Conservation (phyloP, 2,888 invertebrate species). For the Lysandra coridon region DNA sequence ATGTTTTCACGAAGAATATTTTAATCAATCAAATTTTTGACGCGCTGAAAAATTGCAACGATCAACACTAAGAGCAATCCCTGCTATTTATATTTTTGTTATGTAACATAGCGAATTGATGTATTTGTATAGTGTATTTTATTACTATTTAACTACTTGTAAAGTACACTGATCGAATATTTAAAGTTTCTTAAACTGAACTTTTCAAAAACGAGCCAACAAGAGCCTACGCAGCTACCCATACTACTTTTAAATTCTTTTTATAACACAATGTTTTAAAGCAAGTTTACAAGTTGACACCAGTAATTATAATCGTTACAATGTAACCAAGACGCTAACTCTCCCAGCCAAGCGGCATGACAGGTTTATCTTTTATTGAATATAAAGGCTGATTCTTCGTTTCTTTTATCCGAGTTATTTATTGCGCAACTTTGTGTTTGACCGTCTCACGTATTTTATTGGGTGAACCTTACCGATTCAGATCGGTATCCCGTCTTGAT, state of each 20-base stretch:
- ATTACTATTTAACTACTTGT: neutral
- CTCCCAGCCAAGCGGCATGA: constrained; percentile 48
- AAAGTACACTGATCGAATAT: too few species aligned
- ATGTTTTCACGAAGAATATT: neutral
- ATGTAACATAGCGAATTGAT: neutral
- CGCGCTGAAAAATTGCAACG: constrained; percentile 3
- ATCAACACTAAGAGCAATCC: neutral
- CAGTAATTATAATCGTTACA: neutral
- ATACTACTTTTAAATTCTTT: too few species aligned
- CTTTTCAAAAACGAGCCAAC: too few species aligned
- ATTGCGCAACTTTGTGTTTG: constrained; percentile 79
- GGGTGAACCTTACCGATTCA: constrained; percentile 75
- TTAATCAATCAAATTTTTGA: constrained; percentile 19
- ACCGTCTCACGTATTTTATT: constrained; percentile 80
- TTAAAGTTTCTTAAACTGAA: too few species aligned
- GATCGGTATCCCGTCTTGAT: constrained; percentile 78
- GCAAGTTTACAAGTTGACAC: too few species aligned
- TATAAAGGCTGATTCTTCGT: constrained; percentile 74
- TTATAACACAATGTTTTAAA: too few species aligned
- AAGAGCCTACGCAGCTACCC: too few species aligned
- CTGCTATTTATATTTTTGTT: neutral
- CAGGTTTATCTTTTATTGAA: constrained; percentile 76
- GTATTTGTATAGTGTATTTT: neutral
- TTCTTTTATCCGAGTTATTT: constrained; percentile 78
- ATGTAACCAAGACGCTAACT: neutral